Base-by-base conservation (phyloP, 2,888 invertebrate species). In the Sminthurinus aureus region DNA sequence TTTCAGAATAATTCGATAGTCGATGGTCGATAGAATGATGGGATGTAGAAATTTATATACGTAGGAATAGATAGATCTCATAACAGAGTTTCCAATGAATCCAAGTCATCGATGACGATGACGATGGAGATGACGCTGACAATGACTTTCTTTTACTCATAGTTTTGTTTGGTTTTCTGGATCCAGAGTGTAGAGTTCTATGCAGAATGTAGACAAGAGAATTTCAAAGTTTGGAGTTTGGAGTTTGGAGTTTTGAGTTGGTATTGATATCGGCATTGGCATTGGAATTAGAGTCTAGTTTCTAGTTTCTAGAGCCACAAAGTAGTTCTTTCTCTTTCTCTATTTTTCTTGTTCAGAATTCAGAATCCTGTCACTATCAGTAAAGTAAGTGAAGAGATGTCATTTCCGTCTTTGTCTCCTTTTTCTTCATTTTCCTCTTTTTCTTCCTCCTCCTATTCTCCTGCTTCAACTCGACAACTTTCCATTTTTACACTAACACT, bases 21-120 rank as follows among this genome's bases (percentile, higher is more conserved):
- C n/a, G n/a, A n/a, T n/a, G n/a, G n/a, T n/a, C n/a, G n/a, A n/a
- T n/a, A n/a, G n/a, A n/a, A n/a, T n/a, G n/a, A n/a, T n/a, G n/a
- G n/a, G n/a, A n/a, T n/a, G n/a, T n/a, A n/a, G n/a, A n/a, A n/a
- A n/a, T n/a, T 52, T 11, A 52, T 13, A 52, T 52, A 22, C 15
- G n/a, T 22, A 58, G n/a, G 50, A 22, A 22, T 67, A 71, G 73
- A 71, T 69, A 38, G 22, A 69, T 71, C 76, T 76, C 75, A 76
- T 81, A 79, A 79, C 71, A 50, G 71, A 80, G 71, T 80, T 80
- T 80, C 80, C 22, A 73, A 18, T 11, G 58, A 58, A 13, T 58
- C 58, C 38, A 38, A 38, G 38, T 38, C 38, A 6, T 4, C 6
- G 38, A 38, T 38, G 38, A 38, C 38, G 6, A 38, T 38, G 38